Evolutionary conservation across 2,113 vertebrate species (phyloP).

Genomic region (Bujurquina vittata): DNA sequence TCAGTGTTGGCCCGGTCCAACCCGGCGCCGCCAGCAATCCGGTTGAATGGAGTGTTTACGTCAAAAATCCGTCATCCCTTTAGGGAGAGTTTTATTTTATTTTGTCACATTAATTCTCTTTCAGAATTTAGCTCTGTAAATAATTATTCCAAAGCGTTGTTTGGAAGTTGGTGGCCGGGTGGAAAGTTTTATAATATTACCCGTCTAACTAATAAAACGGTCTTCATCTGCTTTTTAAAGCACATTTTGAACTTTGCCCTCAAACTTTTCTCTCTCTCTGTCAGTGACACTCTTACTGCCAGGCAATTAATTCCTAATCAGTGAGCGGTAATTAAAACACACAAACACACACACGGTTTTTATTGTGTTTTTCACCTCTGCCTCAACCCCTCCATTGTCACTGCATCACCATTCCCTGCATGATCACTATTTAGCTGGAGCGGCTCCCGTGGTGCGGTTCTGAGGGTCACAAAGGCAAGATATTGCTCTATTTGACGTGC

Average conservation of each 20-base stretch:
- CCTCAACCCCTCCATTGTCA: background rate
- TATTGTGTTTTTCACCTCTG: background rate
- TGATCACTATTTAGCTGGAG: background rate
- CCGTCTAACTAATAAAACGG: background rate
- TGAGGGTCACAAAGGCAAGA: conserved; percentile 2
- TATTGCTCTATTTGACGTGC: background rate
- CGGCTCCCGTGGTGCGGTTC: conserved; percentile 1
- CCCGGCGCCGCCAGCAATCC: no score
- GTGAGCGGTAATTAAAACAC: background rate
- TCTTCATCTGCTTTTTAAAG: background rate
- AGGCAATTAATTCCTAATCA: conserved; percentile 9
- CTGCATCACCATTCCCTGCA: background rate
- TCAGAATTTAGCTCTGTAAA: background rate
- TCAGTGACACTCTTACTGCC: background rate
- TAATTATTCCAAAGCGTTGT: no score
- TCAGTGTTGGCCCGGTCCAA: no score
- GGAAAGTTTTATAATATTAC: background rate
- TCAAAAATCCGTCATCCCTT: background rate
- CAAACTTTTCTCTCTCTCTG: background rate
- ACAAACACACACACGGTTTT: background rate
- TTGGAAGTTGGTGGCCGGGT: background rate
- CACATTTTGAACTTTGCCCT: conserved; percentile 1
- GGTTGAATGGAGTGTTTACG: background rate
- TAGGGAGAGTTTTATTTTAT: background rate
- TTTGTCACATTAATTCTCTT: background rate